Conservation (phyloP, 2,113 vertebrate species). For the Erythrolamprus reginae region DNA sequence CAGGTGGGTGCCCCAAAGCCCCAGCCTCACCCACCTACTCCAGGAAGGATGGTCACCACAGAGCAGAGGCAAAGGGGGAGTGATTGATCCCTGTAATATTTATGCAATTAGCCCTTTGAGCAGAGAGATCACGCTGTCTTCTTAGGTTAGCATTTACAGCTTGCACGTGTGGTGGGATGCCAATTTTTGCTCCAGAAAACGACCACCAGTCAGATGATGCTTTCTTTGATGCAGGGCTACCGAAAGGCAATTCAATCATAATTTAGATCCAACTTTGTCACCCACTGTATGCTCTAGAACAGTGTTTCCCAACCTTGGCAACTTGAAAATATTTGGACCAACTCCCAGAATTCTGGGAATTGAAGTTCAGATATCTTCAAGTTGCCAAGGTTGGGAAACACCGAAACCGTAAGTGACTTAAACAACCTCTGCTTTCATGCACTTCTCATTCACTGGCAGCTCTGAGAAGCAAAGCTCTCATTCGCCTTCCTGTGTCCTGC, state of each 20-base stretch:
- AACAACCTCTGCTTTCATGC: no score
- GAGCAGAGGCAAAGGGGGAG: background rate
- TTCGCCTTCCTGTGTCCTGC: background rate
- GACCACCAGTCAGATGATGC: background rate
- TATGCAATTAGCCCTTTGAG: background rate
- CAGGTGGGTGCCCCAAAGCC: background rate
- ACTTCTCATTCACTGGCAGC: background rate
- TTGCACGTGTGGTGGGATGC: background rate
- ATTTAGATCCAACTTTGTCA: background rate
- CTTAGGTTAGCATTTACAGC: background rate
- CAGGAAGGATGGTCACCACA: background rate
- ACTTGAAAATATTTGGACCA: no score
- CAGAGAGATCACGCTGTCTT: accelerated
- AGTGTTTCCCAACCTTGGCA: no score
- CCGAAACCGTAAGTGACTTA: no score
- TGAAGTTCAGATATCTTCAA: no score
- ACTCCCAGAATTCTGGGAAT: no score
- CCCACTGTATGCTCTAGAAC: no score
- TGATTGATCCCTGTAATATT: background rate
- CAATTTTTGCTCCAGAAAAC: accelerated
- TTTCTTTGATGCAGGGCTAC: background rate
- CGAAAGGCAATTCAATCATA: background rate
- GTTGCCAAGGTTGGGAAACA: no score
- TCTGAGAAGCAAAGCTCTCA: background rate
- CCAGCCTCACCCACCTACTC: background rate